phyloP scores from a whole-genome alignment of 2,888 invertebrate genomes.

The Drosophila kokeensis region DNA sequence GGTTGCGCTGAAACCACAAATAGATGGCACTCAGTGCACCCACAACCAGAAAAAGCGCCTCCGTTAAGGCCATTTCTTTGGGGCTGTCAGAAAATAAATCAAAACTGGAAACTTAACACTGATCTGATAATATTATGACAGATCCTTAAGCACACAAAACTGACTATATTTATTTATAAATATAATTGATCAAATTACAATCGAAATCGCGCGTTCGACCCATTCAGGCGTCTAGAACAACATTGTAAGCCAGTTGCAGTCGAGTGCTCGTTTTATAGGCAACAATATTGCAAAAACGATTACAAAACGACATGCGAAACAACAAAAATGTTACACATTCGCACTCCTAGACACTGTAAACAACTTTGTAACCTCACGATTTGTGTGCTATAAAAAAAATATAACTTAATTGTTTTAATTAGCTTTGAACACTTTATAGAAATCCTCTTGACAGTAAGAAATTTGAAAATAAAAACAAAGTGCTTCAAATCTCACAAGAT shows the following conservation, averaged over 20 bases:
- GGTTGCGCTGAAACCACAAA: conserved; percentile 83
- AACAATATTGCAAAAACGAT: neutral
- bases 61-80: conserved; percentile 64
- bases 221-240: neutral
- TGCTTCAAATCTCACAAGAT: neutral
- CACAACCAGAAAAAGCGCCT: conserved; percentile 61
- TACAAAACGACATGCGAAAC: neutral
- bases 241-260: neutral
- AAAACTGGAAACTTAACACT: neutral
- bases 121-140: neutral
- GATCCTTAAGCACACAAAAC: neutral
- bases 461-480: neutral
- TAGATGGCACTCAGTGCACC: conserved; percentile 58
- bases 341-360: rapidly evolving
- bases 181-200: neutral
- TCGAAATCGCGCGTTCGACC: neutral
- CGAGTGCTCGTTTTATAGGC: neutral
- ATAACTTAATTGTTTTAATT: too few species aligned
- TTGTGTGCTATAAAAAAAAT: too few species aligned
- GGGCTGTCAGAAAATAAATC: conserved; percentile 3
- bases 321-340: neutral
- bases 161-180: neutral
- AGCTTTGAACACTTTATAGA: too few species aligned
- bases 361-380: too few species aligned
- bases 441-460: neutral